These are phyloP conservation scores for Sesia apiformis DNA, from an alignment of 2,888 invertebrate species.

Conservation along the genomic window DNA sequence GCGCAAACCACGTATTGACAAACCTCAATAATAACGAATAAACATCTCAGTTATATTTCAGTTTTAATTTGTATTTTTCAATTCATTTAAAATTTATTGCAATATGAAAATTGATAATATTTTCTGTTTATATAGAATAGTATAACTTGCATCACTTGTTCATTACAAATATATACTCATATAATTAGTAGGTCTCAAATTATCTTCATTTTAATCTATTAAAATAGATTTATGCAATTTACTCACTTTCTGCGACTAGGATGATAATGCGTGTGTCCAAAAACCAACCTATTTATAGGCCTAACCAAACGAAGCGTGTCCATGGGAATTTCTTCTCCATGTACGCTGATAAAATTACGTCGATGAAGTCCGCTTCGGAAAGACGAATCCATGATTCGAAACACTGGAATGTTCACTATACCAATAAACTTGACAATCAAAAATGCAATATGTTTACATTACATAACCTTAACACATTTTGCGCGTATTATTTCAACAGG, in stretches of 20 bases:
- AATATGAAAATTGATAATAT: too few species aligned
- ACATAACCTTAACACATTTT: not conserved
- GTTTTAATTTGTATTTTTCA: too few species aligned
- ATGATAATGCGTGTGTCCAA: constrained; percentile 32
- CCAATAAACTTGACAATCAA: not conserved
- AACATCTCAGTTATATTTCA: too few species aligned
- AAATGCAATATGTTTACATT: not conserved
- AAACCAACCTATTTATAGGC: constrained; percentile 54
- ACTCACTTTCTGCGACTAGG: constrained; percentile 53
- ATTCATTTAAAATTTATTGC: too few species aligned
- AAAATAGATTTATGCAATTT: not conserved
- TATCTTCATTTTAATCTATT: too few species aligned
- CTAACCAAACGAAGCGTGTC: constrained; percentile 55
- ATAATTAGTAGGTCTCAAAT: too few species aligned
- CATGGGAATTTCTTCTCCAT: constrained; percentile 42
- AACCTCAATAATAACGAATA: too few species aligned
- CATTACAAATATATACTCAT: too few species aligned
- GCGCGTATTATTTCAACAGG: too few species aligned
- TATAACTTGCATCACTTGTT: too few species aligned
- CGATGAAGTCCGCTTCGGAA: constrained; percentile 41
- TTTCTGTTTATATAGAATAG: too few species aligned
- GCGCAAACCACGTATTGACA: too few species aligned
- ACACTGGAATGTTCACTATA: not conserved
- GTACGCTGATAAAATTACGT: constrained; percentile 48
- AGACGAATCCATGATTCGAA: constrained; percentile 31